These are phyloP conservation scores for Molorchus minor DNA, from an alignment of 2,888 invertebrate species.

Conservation along the genomic window DNA sequence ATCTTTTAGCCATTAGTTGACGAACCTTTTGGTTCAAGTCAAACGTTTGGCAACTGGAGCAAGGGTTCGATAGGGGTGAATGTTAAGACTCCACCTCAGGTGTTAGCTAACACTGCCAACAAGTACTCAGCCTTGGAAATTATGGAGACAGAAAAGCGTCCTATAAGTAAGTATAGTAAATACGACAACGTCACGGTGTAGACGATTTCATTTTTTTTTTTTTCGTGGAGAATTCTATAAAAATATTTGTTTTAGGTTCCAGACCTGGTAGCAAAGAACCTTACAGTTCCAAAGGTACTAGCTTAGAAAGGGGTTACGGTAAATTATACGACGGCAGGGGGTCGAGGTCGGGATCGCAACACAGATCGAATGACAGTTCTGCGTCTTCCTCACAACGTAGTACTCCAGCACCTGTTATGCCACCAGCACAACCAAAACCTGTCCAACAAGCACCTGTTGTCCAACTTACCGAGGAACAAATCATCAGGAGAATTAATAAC, in stretches of 20 bases:
- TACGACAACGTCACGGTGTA: constrained; percentile 15
- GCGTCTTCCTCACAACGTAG: constrained; percentile 38
- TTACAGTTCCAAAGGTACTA: constrained; percentile 60
- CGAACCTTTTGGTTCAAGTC: constrained; percentile 63
- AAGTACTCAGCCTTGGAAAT: constrained; percentile 65
- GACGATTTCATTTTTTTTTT: not conserved
- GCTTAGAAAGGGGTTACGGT: constrained; percentile 56
- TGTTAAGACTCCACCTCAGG: constrained; percentile 44
- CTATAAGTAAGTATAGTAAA: constrained; percentile 40
- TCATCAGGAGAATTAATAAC: constrained; percentile 54
- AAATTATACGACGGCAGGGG: constrained; percentile 61
- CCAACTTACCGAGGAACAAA: constrained; percentile 49
- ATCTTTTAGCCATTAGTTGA: constrained; percentile 60
- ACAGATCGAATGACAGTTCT: constrained; percentile 59
- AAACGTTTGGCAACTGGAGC: constrained; percentile 58
- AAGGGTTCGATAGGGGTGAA: constrained; percentile 60
- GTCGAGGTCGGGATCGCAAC: constrained; percentile 69
- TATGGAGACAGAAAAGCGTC: constrained; percentile 57
- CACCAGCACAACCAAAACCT: constrained; percentile 24
- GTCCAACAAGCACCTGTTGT: constrained; percentile 20
- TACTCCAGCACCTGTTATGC: constrained; percentile 45
- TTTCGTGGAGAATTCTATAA: not conserved
- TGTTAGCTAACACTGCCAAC: constrained; percentile 58
- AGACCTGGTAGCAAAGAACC: constrained; percentile 52
- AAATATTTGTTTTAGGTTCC: constrained; percentile 39